phyloP scores from a whole-genome alignment of 2,888 invertebrate genomes.

The Idaea dimidiata region DNA sequence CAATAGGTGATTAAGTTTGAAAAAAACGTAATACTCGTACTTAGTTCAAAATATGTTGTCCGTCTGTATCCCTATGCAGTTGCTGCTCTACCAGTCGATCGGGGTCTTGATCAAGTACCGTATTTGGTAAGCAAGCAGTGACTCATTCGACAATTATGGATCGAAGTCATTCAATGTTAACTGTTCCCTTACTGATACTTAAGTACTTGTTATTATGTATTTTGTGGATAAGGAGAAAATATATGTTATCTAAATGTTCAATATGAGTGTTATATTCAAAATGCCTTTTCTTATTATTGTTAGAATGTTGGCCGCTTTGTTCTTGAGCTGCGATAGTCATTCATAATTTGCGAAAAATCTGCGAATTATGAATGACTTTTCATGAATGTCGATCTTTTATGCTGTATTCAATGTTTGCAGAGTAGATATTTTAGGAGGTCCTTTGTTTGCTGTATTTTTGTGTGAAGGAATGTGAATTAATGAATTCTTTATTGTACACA shows the following conservation, averaged over 20 bases:
- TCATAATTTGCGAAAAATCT: no score
- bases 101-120: constrained; percentile 48
- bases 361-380: no score
- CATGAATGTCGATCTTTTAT: no score
- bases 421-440: no score
- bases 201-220: neutral
- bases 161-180: constrained; percentile 34
- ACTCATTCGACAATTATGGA: constrained; percentile 44
- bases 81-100: constrained; percentile 16
- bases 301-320: neutral
- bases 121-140: constrained; percentile 53
- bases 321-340: no score
- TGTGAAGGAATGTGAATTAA: no score
- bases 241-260: neutral
- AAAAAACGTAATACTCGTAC: no score
- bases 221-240: neutral
- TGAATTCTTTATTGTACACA: no score
- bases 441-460: no score
- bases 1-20: no score
- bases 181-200: constrained; percentile 43
- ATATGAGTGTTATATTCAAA: no score
- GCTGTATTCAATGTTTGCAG: no score
- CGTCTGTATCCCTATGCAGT: neutral
- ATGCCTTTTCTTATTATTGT: neutral
- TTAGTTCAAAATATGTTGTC: neutral